phyloP scores from a whole-genome alignment of 2,888 invertebrate species.

The Oligia strigilis region DNA sequence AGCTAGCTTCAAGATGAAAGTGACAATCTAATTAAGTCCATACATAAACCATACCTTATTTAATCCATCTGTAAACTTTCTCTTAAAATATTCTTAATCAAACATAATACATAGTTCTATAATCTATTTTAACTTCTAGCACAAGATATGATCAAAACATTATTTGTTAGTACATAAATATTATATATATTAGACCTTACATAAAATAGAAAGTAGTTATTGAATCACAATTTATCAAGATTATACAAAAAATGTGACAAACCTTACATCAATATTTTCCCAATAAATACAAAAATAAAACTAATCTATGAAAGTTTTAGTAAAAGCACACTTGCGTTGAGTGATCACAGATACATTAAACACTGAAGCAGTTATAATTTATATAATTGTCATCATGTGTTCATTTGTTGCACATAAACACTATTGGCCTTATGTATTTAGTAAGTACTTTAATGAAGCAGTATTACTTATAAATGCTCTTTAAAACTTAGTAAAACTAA shows the following conservation, averaged over 20 bases:
- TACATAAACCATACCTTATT: slow-evolving; percentile 60
- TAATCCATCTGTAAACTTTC: slow-evolving; percentile 75
- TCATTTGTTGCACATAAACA: slow-evolving; percentile 26
- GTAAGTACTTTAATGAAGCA: slow-evolving; percentile 44
- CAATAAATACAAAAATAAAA: slow-evolving; percentile 71
- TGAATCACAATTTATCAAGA: slow-evolving; percentile 33
- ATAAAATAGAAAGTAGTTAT: slow-evolving; percentile 38
- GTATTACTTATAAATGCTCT: slow-evolving; percentile 38
- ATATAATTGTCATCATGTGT: not conserved
- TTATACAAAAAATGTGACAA: slow-evolving; percentile 37
- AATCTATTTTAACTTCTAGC: slow-evolving; percentile 43
- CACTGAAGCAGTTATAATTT: slow-evolving; percentile 48
- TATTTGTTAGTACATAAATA: slow-evolving; percentile 32
- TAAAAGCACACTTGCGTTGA: slow-evolving; percentile 66
- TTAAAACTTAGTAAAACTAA: slow-evolving; percentile 36
- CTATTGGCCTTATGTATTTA: slow-evolving; percentile 27
- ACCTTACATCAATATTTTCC: slow-evolving; percentile 55
- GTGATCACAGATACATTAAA: slow-evolving; percentile 70
- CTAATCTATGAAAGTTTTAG: slow-evolving; percentile 58
- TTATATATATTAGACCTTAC: slow-evolving; percentile 36
- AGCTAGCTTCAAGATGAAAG: slow-evolving; percentile 71
- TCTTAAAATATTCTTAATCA: slow-evolving; percentile 81
- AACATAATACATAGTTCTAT: slow-evolving; percentile 49
- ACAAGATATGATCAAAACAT: slow-evolving; percentile 67
- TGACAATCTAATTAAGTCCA: slow-evolving; percentile 55